Evolutionary conservation across 1,140 invertebrate species (phyloP).

Genomic region (Hyles vespertilio): DNA sequence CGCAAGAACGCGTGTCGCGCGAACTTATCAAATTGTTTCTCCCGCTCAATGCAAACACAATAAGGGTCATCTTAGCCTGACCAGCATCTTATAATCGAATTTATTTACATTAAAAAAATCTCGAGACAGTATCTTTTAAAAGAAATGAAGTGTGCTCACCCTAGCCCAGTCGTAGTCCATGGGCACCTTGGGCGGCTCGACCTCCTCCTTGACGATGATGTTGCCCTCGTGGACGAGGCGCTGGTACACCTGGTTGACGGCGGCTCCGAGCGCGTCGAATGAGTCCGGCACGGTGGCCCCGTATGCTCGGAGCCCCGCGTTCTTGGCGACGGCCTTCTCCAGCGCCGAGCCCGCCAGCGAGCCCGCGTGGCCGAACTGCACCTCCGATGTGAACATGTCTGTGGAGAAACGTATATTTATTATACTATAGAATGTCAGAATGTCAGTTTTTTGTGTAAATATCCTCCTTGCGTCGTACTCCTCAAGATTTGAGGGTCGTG

Average conservation of each 20-base stretch:
- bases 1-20: too few relatives aligned
- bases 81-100: too few relatives aligned
- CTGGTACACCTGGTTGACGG: slow-evolving; percentile 86
- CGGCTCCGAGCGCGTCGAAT: slow-evolving; percentile 92
- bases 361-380: slow-evolving; percentile 99
- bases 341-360: slow-evolving; percentile 96
- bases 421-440: not conserved
- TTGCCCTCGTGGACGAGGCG: slow-evolving; percentile 87
- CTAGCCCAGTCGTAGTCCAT: slow-evolving; percentile 99
- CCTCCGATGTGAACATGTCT: slow-evolving; percentile 96
- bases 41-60: too few relatives aligned
- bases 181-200: slow-evolving; percentile 98
- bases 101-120: too few relatives aligned
- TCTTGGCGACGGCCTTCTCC: slow-evolving; percentile 97
- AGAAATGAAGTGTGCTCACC: slow-evolving; percentile 65
- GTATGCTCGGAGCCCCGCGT: slow-evolving; percentile 86
- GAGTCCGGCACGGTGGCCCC: slow-evolving; percentile 94
- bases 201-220: slow-evolving; percentile 92
- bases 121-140: too few relatives aligned
- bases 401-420: slow-evolving; percentile 23
- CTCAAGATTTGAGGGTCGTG: too few relatives aligned
- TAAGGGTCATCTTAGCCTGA: too few relatives aligned
- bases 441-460: too few relatives aligned
- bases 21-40: too few relatives aligned
- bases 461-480: too few relatives aligned